phyloP scores from a whole-genome alignment of 2,797 vertebrate genomes.

The Anomalospiza imberbis region DNA sequence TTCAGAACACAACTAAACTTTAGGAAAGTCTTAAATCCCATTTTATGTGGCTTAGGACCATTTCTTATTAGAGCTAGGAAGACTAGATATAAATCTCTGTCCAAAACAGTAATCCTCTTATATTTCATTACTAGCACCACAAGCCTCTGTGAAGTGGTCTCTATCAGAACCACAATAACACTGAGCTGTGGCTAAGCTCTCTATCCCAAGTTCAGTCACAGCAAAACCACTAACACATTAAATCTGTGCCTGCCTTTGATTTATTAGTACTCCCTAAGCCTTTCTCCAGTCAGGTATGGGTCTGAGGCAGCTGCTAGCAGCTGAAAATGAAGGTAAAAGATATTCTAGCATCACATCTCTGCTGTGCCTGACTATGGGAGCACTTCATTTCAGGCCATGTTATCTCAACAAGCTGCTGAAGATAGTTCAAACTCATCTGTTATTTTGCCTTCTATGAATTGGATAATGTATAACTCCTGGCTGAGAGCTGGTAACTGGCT shows the following conservation, averaged over 20 bases:
- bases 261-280: constrained; percentile 18
- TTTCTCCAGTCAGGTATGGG: not conserved
- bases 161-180: constrained; percentile 15
- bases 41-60: constrained; percentile 6
- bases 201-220: constrained; percentile 29
- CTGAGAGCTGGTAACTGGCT: not conserved
- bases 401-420: constrained; percentile 24
- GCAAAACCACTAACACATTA: constrained; percentile 19
- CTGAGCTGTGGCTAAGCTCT: constrained; percentile 23
- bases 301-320: not conserved
- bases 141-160: constrained; percentile 25
- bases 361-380: not conserved
- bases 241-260: constrained; percentile 29
- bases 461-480: not conserved
- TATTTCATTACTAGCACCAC: constrained; percentile 40
- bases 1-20: constrained; percentile 9
- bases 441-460: not conserved
- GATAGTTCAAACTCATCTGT: not conserved
- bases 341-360: not conserved
- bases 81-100: constrained; percentile 53
- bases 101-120: constrained; percentile 50
- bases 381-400: not conserved
- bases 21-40: constrained; percentile 1
- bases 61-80: constrained; percentile 38
- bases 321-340: not conserved